Conservation (phyloP, 2,888 invertebrate species). For the Parnassius glacialis region DNA sequence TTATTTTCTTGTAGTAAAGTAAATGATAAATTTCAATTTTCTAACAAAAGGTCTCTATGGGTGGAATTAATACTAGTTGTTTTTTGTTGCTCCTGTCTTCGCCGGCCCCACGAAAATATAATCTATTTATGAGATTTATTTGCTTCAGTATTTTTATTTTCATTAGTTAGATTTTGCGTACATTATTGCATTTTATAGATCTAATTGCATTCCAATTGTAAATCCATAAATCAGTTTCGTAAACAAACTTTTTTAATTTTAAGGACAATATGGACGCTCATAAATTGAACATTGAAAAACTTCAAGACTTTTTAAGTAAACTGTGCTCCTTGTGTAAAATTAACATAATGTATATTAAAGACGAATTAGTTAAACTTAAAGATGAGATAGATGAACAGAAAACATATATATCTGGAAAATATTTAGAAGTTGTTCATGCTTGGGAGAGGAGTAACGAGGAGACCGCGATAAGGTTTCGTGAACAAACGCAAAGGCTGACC, state of each 20-base stretch:
- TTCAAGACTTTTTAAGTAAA: conserved; percentile 76
- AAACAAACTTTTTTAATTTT: conserved; percentile 43
- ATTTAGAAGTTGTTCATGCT: conserved; percentile 74
- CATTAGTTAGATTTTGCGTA: not conserved
- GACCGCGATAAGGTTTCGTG: conserved; percentile 77
- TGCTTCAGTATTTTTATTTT: conserved; percentile 35
- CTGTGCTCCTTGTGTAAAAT: conserved; percentile 79
- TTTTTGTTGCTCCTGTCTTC: conserved; percentile 73
- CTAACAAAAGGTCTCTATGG: conserved; percentile 44
- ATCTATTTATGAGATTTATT: conserved; percentile 42
- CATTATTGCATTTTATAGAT: too few relatives aligned
- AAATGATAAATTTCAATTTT: not conserved
- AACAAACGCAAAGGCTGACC: conserved; percentile 82
- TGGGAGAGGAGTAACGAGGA: conserved; percentile 79
- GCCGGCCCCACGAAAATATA: conserved; percentile 60
- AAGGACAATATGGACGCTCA: conserved; percentile 88
- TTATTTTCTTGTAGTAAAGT: too few relatives aligned
- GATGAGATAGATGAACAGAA: conserved; percentile 77
- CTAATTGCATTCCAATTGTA: not conserved
- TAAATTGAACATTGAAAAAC: conserved; percentile 83
- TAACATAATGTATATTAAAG: conserved; percentile 79
- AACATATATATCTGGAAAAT: conserved; percentile 67
- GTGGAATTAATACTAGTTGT: conserved; percentile 47
- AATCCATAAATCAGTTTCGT: not conserved
- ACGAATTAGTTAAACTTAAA: conserved; percentile 80